Percentiles rank a stretch among this genome's conserved stretches.
phyloP scores from a whole-genome alignment of 2,113 vertebrate genomes.

The Pseudonaja textilis region DNA sequence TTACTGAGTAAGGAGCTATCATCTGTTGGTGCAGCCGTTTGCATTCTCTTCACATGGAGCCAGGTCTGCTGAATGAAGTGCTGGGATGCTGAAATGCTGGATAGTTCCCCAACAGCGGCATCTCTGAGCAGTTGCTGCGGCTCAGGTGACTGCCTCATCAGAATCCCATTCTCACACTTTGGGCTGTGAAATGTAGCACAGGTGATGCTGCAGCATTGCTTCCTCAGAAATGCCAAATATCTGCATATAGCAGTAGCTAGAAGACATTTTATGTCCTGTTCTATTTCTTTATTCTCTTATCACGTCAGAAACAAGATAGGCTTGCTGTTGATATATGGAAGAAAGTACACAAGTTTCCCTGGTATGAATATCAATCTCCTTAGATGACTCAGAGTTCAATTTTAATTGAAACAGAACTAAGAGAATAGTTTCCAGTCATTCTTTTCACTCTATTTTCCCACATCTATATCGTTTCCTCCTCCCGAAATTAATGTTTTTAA shows the following conservation, averaged over 20 bases:
- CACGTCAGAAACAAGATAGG: neutral
- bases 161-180: neutral
- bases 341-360: neutral
- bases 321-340: neutral
- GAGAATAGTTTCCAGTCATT: neutral
- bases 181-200: neutral
- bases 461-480: neutral
- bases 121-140: neutral
- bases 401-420: neutral
- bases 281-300: neutral
- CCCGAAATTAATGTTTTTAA: neutral
- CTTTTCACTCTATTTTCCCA: neutral
- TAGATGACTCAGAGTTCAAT: neutral
- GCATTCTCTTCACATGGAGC: neutral
- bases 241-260: no score
- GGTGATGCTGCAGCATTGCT: neutral
- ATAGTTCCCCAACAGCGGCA: neutral
- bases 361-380: neutral
- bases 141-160: neutral
- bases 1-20: neutral
- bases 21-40: neutral
- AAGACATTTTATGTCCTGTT: neutral
- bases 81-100: conserved; percentile 26
- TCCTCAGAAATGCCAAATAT: neutral
- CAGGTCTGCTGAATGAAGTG: neutral